These are phyloP conservation scores for Drosophila cognata DNA, from an alignment of 2,888 invertebrate genomes.

Conservation along the genomic window DNA sequence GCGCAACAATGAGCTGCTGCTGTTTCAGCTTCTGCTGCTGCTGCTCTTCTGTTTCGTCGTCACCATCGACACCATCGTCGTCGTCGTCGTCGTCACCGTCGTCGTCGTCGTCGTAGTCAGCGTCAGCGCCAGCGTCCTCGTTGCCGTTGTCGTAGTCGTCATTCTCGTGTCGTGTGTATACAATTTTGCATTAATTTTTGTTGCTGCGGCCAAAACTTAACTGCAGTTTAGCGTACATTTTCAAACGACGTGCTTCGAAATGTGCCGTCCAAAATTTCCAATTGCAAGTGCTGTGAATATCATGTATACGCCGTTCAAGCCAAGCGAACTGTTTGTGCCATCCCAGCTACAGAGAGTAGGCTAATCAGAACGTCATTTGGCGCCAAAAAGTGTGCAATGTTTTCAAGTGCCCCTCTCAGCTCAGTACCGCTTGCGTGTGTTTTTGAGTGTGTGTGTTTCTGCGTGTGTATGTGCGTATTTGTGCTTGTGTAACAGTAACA, in stretches of 20 bases:
- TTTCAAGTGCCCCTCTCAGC: conserved; percentile 29
- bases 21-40: conserved; percentile 42
- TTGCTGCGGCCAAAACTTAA: conserved; percentile 70
- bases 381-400: conserved; percentile 62
- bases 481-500: conserved; percentile 58
- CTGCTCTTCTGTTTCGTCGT: conserved; percentile 33
- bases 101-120: conserved; percentile 8
- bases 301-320: conserved; percentile 47
- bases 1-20: conserved; percentile 78
- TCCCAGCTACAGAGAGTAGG: conserved; percentile 16
- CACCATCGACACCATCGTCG: conserved; percentile 14
- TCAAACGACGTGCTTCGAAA: conserved; percentile 63
- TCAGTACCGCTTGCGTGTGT: not conserved
- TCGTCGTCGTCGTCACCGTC: conserved; percentile 16
- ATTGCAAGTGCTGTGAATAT: conserved; percentile 54
- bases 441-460: conserved; percentile 1
- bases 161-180: conserved; percentile 73
- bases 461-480: conserved; percentile 22
- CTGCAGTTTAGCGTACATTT: conserved; percentile 75
- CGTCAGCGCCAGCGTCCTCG: conserved; percentile 22
- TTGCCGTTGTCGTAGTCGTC: conserved; percentile 42
- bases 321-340: conserved; percentile 36
- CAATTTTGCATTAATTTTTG: conserved; percentile 78
- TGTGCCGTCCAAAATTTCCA: conserved; percentile 57
- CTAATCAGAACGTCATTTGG: conserved; percentile 61